Evolutionary conservation across 2,888 invertebrate genomes (phyloP), one percentile per base, ranked within the genome.

Genomic region (Zele albiditarsus): DNA sequence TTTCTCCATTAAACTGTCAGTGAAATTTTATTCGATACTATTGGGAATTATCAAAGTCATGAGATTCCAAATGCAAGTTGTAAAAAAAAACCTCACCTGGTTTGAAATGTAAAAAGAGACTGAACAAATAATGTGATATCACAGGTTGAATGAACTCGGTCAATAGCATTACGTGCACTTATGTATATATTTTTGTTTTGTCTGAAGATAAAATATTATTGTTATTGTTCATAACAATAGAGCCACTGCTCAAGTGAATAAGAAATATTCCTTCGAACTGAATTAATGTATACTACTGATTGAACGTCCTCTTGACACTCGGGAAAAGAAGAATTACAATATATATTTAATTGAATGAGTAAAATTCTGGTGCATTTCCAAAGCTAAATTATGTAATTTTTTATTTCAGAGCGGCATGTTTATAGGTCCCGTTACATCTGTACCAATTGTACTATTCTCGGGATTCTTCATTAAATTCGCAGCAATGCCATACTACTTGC

Each of bases 401-500:
- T 25, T 31, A 58, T 86, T 87, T 46, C 86, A 93, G 92, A 92
- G 91, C 75, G 92, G 93, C 4, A 92, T 93, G 67, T 93, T 92
- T 84, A 90, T 94, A 78, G 98, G 97, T 4, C 98, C 98, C 33
- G 96, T 98, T 49, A 94, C 96, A 77, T 95, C 95, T 71, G 97
- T 98, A 81, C 98, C 98, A 14, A 94, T 97, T 73, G 94, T 98
- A 65, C 92, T 98, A 38, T 98, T 98, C 90, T 97, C 97, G 42
- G 98, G 98, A 8, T 98, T 98, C 92, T 98, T 98, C 90, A 96
- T 97, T 66, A 97, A 96, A 88, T 94, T 97, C 89, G 94, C 95
- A 88, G 97, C 97, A 57, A 96, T 98, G 86, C 98, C 98, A 3
- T 92, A 92, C 72, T 98, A 97, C 88, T 91, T 98, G 69, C 94